These are phyloP conservation scores for Rana temporaria DNA, from an alignment of 2,113 vertebrate species.

Conservation along the genomic window DNA sequence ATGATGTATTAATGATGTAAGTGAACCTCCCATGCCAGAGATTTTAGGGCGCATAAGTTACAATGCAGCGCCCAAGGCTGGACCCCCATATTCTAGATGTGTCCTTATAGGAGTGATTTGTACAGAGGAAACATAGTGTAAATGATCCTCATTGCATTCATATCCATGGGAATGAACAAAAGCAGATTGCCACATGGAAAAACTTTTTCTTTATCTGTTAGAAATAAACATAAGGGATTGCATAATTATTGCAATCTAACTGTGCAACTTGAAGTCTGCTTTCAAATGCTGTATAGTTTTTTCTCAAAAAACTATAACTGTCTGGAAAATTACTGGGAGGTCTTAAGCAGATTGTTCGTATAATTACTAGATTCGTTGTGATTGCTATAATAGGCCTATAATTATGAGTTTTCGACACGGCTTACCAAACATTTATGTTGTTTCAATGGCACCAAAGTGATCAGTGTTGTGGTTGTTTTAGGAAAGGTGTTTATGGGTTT, in stretches of 20 bases:
- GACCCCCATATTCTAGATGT: too few species aligned
- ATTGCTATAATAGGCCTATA: slow-evolving; percentile 48
- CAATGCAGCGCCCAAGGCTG: too few species aligned
- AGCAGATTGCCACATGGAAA: neutral
- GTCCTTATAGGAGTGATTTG: too few species aligned
- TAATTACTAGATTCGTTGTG: slow-evolving; percentile 48
- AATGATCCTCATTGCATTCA: too few species aligned
- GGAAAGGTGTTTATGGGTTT: neutral
- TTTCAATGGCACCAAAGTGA: slow-evolving; percentile 17
- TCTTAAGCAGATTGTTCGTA: slow-evolving; percentile 23
- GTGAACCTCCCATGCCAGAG: too few species aligned
- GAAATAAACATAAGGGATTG: neutral
- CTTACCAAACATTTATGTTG: slow-evolving; percentile 40
- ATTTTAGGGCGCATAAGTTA: too few species aligned
- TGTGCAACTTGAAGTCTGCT: slow-evolving; percentile 4
- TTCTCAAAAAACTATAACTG: slow-evolving; percentile 21
- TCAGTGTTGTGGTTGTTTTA: slow-evolving; percentile 3
- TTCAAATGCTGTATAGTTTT: slow-evolving; percentile 17
- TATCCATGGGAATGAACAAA: neutral
- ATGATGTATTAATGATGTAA: too few species aligned
- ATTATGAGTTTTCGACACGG: slow-evolving; percentile 41
- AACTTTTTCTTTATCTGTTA: neutral
- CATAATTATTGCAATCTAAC: slow-evolving; percentile 24
- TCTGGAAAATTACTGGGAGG: slow-evolving; percentile 41
- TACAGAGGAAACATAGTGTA: too few species aligned